These are phyloP conservation scores for Silurus asotus DNA, from an alignment of 2,113 vertebrate genomes.

Conservation along the genomic window DNA sequence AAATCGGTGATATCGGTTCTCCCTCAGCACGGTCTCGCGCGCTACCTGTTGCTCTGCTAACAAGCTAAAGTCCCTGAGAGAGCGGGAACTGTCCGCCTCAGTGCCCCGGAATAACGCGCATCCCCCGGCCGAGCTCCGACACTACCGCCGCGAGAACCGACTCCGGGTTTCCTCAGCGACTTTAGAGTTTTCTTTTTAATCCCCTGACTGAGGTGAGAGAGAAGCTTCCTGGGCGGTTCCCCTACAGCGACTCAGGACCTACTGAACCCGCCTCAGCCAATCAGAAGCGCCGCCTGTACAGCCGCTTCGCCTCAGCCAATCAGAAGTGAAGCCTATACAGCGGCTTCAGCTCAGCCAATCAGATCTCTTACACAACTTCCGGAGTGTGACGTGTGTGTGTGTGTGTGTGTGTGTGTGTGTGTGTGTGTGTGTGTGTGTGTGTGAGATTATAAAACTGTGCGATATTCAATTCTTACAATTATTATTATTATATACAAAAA, in stretches of 20 bases:
- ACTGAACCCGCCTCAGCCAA: not conserved
- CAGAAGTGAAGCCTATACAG: not conserved
- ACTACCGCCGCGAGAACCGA: not conserved
- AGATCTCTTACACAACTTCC: not conserved
- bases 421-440: too few species aligned
- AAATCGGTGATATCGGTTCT: too few species aligned
- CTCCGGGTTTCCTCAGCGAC: not conserved
- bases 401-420: too few species aligned
- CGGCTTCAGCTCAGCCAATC: not conserved
- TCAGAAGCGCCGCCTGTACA: not conserved
- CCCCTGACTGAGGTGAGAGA: not conserved
- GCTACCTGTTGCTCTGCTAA: constrained; percentile 25
- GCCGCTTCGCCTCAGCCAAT: not conserved
- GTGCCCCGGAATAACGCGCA: not conserved
- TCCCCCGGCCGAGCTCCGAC: not conserved
- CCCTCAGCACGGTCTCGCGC: not conserved
- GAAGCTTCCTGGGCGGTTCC: constrained; percentile 31
- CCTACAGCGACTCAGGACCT: not conserved
- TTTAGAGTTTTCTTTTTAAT: not conserved
- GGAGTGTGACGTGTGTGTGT: too few species aligned
- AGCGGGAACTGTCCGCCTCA: not conserved
- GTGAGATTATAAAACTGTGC: too few species aligned
- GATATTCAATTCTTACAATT: too few species aligned
- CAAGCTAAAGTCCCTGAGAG: constrained; percentile 11
- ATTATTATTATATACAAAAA: too few species aligned